Conservation (phyloP, 2,888 invertebrate species). For the Aphidoletes aphidimyza region DNA sequence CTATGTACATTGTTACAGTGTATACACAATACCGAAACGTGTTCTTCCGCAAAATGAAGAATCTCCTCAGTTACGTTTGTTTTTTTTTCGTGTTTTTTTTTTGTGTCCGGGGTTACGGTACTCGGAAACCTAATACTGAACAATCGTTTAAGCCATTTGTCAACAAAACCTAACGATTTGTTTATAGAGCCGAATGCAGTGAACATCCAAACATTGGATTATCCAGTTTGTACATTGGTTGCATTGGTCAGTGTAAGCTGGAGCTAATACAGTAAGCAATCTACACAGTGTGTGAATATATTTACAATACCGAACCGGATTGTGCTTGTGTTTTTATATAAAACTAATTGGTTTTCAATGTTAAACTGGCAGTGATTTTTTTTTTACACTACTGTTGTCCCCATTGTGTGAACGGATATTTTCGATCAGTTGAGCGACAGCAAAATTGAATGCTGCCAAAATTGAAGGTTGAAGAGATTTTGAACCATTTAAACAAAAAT, state of each 20-base stretch:
- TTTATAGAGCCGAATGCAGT: conserved; percentile 9
- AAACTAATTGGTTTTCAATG: conserved; percentile 6
- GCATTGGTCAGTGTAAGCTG: neutral
- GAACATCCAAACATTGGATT: conserved; percentile 25
- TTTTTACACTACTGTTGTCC: too few relatives aligned
- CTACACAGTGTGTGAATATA: too few relatives aligned
- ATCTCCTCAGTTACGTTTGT: neutral
- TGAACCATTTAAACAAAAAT: neutral
- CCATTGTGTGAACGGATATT: too few relatives aligned
- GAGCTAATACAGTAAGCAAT: neutral
- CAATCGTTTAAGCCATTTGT: neutral
- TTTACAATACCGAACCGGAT: too few relatives aligned
- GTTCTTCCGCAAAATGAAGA: conserved; percentile 39
- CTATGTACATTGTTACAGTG: neutral
- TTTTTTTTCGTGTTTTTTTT: neutral
- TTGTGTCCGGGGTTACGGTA: neutral
- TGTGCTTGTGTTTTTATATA: neutral
- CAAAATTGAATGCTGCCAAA: neutral
- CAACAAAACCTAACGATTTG: conserved; percentile 24
- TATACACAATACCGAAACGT: neutral
- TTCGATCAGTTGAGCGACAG: too few relatives aligned
- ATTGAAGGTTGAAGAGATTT: too few relatives aligned
- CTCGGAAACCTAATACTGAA: neutral
- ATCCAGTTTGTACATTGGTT: neutral
- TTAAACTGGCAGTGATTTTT: neutral